Base-by-base conservation (phyloP, 92 coral and sea anemone genomes). In the Porites cylindrica region DNA sequence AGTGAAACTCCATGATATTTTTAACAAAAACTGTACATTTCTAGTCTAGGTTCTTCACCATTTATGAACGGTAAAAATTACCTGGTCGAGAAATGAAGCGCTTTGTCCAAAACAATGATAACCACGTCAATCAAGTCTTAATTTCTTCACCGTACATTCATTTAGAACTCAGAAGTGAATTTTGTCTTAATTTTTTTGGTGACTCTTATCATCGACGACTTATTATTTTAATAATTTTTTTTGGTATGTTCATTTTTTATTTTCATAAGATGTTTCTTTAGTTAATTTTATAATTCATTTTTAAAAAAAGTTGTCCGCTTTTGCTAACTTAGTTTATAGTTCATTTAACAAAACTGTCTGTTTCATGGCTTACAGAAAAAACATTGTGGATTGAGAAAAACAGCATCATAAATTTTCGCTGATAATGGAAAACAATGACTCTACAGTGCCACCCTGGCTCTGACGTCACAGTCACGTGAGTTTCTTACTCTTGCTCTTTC, bases 391-490 rank as follows among this genome's bases (percentile, higher is more conserved):
- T 6, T 17, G 13, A 29, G 11, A 43, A 38, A 10, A 69, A 21
- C 51, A 12, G 74, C 20, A 69, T 11, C 17, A 8, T 0, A 56
- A 3, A 18, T 23, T 23, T 19, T 24, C 19, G 9, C 13, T 24
- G 51, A 38, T 3, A 4, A 38, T 38, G 47, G 47, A 38, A 5
- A 38, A 38, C 47, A 38, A 38, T 0, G 47, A 79, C 92, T 66
- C 88, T 70, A 84, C 86, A 62, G 38, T 68, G 89, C 89, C 89
- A 85, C 83, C 88, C 81, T 76, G 82, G 76, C 82, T 24, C 67
- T 77, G 68, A 76, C 89, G 70, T 66, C 62, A 66, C 23, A 66
- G 58, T 66, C 77, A 85, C 89, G 65, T 77, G 82, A 17, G 53
- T 24, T 60, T 26, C 71, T 24, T 13, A 64, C 51, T 10, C 61